A percentile compares a stretch with the other conserved stretches of the same genome.
Evolutionary conservation across 2,113 vertebrate genomes (phyloP).

Genomic region (Tetrao urogallus): DNA sequence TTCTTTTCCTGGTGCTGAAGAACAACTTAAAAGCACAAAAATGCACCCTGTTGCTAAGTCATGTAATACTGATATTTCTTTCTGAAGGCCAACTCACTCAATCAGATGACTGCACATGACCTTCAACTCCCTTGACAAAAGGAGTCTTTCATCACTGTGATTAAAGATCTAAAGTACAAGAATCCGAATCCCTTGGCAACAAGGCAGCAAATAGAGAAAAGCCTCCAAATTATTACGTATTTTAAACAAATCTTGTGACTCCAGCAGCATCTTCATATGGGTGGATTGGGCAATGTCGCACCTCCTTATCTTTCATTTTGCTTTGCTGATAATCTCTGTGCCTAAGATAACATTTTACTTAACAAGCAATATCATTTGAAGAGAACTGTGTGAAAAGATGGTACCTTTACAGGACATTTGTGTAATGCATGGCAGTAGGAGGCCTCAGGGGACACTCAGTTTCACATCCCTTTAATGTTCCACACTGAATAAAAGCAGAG

Average conservation of each 20-base stretch:
- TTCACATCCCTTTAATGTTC: not conserved
- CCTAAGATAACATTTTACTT: not conserved
- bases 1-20: not conserved
- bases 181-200: not conserved
- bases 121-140: not conserved
- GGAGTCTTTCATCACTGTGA: not conserved
- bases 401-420: not conserved
- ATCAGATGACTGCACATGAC: not conserved
- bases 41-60: not conserved
- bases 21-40: not conserved
- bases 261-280: not conserved
- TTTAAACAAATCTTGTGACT: slow-evolving; percentile 34
- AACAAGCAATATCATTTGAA: not conserved
- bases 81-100: not conserved
- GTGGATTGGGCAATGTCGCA: not conserved
- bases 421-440: not conserved
- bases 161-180: slow-evolving; percentile 31
- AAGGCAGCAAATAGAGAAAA: not conserved
- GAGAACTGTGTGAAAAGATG: not conserved
- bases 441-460: not conserved
- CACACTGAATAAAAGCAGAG: not conserved
- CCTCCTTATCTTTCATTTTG: not conserved
- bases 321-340: not conserved
- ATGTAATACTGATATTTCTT: not conserved
- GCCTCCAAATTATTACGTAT: not conserved